Evolutionary conservation across 1,140 invertebrate genomes (phyloP).

Genomic region (Globodera rostochiensis): DNA sequence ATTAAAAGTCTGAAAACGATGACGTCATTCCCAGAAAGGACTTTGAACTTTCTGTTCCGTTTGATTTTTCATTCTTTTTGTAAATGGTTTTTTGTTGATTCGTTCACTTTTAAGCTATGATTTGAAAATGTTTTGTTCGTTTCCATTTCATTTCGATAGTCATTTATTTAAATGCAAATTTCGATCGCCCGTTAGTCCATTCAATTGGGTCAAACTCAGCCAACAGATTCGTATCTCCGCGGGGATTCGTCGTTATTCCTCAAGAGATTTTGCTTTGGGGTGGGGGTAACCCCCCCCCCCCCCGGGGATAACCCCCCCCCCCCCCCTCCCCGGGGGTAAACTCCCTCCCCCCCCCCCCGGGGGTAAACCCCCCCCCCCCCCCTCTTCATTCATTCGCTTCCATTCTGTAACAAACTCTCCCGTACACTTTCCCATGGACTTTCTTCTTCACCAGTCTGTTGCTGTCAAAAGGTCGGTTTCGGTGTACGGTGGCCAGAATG

Average conservation of each 20-base stretch:
- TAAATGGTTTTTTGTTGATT: too few species aligned
- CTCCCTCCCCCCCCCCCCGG: too few species aligned
- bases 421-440: not conserved
- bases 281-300: not conserved
- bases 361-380: not conserved
- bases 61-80: too few species aligned
- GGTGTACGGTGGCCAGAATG: not conserved
- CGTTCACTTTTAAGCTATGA: too few species aligned
- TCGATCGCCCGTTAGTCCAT: too few species aligned
- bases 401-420: not conserved
- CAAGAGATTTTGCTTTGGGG: not conserved
- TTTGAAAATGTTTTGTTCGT: too few species aligned
- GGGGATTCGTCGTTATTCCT: not conserved
- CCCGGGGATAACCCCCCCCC: not conserved
- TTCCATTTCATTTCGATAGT: too few species aligned
- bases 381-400: not conserved
- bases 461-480: slow-evolving; percentile 2
- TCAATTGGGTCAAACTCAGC: not conserved
- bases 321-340: too few species aligned
- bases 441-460: slow-evolving; percentile 7
- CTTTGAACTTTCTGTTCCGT: too few species aligned
- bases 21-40: too few species aligned
- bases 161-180: too few species aligned
- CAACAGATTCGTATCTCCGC: not conserved
- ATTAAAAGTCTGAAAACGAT: too few species aligned